These are phyloP conservation scores for Paramormyrops hopkinsi DNA, from an alignment of 2,797 vertebrate species.

Conservation along the genomic window DNA sequence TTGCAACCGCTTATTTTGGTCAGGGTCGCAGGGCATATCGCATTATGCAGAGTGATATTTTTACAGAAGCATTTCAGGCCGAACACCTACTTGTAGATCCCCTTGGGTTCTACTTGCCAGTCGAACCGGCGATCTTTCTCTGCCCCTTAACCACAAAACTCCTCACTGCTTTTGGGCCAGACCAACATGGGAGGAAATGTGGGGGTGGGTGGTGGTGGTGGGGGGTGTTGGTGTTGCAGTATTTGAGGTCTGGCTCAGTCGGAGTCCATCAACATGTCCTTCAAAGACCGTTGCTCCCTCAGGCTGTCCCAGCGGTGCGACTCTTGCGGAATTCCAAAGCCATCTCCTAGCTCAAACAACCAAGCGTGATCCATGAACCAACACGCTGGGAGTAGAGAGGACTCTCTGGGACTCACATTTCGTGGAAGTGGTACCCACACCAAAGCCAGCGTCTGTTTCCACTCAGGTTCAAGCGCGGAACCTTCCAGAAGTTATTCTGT, in stretches of 20 bases:
- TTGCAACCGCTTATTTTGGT: not conserved
- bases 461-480: not conserved
- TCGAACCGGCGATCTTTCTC: not conserved
- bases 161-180: not conserved
- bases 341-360: not conserved
- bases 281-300: not conserved
- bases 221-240: not conserved
- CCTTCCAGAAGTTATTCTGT: not conserved
- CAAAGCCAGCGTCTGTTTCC: constrained; percentile 7
- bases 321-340: not conserved
- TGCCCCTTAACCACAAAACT: not conserved
- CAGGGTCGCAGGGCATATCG: not conserved
- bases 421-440: constrained; percentile 10
- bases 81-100: constrained; percentile 18
- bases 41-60: not conserved
- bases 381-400: not conserved
- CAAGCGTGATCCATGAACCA: too few species aligned
- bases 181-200: not conserved
- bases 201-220: not conserved
- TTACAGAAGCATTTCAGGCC: constrained; percentile 19
- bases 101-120: not conserved
- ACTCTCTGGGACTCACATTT: constrained; percentile 25
- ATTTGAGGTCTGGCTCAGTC: not conserved
- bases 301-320: not conserved
- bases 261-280: not conserved